These are phyloP conservation scores for Psilopogon haemacephalus DNA, from an alignment of 2,113 vertebrate species.

Conservation along the genomic window DNA sequence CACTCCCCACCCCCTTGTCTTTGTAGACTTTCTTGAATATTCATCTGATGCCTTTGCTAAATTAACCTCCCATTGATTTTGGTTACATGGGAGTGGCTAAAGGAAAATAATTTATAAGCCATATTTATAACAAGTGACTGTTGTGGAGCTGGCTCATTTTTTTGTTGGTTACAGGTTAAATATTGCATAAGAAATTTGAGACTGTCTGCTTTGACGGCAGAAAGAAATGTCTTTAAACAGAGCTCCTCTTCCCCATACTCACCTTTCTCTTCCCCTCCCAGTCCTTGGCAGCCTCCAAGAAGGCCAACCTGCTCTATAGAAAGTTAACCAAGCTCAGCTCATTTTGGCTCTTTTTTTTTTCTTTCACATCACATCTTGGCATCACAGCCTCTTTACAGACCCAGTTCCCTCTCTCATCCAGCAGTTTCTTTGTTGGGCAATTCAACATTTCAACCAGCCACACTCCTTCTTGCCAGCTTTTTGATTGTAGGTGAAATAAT, in stretches of 20 bases:
- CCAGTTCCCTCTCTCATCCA: background rate
- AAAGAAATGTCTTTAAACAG: background rate
- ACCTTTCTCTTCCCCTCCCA: background rate
- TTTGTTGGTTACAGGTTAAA: background rate
- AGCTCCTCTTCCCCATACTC: background rate
- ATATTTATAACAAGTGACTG: background rate
- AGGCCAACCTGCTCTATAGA: background rate
- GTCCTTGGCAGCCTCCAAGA: background rate
- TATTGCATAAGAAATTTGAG: background rate
- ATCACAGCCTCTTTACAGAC: background rate
- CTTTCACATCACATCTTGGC: background rate
- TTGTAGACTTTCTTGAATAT: background rate
- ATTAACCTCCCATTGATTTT: background rate
- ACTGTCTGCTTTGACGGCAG: background rate
- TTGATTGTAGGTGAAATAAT: background rate
- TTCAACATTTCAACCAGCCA: rapidly evolving
- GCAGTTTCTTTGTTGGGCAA: background rate
- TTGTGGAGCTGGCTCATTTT: background rate
- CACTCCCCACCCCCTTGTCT: background rate
- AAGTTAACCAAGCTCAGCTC: background rate
- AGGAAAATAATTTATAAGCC: background rate
- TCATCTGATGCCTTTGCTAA: background rate
- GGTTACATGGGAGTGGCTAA: background rate
- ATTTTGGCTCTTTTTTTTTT: background rate
- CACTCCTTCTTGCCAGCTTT: background rate